Evolutionary conservation across 1,140 invertebrate species (phyloP).

Genomic region (Calycopis cecrops): DNA sequence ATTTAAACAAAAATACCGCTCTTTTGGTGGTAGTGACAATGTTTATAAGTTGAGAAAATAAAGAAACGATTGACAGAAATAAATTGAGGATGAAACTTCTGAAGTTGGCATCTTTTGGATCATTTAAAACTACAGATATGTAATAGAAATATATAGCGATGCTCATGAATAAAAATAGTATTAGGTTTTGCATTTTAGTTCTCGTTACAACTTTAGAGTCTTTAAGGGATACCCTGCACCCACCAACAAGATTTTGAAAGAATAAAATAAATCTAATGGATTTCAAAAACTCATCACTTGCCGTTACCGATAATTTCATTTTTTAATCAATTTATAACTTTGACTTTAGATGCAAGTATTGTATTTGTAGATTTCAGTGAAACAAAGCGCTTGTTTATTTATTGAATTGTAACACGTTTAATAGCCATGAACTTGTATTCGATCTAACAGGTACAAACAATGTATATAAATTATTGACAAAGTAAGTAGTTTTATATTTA

Average conservation of each 20-base stretch:
- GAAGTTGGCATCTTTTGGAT: background rate
- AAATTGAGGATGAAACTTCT: background rate
- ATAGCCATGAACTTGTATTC: too few species aligned
- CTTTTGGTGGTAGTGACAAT: background rate
- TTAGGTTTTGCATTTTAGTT: constrained; percentile 5
- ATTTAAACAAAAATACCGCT: constrained; percentile 2
- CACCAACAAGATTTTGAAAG: constrained; percentile 5
- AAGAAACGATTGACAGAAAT: background rate
- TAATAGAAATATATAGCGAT: background rate
- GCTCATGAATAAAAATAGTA: background rate
- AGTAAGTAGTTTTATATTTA: too few species aligned
- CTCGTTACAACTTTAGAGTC: background rate
- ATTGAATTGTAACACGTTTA: too few species aligned
- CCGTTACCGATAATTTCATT: too few species aligned
- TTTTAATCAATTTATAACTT: too few species aligned
- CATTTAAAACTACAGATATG: background rate
- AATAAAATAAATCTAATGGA: background rate
- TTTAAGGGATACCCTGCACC: constrained; percentile 5
- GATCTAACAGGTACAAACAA: too few species aligned
- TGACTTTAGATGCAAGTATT: too few species aligned
- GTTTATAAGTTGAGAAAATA: background rate
- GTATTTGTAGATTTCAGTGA: too few species aligned
- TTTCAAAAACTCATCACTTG: background rate
- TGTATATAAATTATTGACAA: too few species aligned
- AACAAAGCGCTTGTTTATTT: too few species aligned